Evolutionary conservation across 2,113 vertebrate species (phyloP), one percentile per base, ranked within the genome.

Genomic region (Alligator sinensis): DNA sequence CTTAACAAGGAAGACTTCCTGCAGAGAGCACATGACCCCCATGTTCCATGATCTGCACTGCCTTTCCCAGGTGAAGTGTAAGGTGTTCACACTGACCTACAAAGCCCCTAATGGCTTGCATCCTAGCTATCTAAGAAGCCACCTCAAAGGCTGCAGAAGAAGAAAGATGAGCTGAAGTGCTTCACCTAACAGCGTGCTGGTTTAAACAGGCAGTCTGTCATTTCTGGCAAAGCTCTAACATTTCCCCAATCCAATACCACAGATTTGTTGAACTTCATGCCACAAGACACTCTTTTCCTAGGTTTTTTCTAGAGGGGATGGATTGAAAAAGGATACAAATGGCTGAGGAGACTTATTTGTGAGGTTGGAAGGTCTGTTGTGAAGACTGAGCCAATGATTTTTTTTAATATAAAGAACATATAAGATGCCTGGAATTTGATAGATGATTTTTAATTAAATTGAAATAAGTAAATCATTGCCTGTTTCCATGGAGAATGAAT

Each of bases 401-500:
- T 93, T 96, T 96, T 89, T 90, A 94, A 91, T 93, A 88, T 62
- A 93, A 89, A 77, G 91, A 93, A 94, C 76, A 78, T 88, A 94
- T 87, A 95, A 96, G 92, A 97, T 91, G 93, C 59, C 83, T 88
- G 90, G 95, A 93, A 97, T 96, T 96, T 97, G 95, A 97, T 95
- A 96, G 91, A 90, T 95, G 94, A 84, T 95, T 95, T 97, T 97
- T 96, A 97, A 97, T 97, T 97, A 97, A 96, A 97, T 88, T 95
- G 92, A 97, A 97, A 93, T 96, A 96, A 95, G 92, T 97, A 96
- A 96, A 97, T 97, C 97, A 96, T 60, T 80, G 92, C 91, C 97
- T 96, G 97, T 97, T 98, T 97, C 96, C 95, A 97, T 95, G 96
- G 97, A 95, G 96, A 98, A 97, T 25, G 92, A 96, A 96, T 82